phyloP scores from a whole-genome alignment of 2,113 vertebrate genomes.

The Machaerirhynchus nigripectus region DNA sequence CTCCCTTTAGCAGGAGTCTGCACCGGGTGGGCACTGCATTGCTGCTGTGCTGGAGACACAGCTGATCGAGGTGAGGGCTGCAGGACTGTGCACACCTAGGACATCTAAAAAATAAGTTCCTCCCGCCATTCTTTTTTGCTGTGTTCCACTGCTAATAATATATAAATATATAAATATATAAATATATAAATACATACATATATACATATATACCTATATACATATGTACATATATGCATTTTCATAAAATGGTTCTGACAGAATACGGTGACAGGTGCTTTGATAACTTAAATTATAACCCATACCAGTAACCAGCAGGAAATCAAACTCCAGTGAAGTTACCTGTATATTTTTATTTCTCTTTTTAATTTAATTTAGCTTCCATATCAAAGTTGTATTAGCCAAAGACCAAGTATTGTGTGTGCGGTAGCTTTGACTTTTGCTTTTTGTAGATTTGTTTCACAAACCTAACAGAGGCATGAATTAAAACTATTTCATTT shows the following conservation, averaged over 20 bases:
- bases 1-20: background rate
- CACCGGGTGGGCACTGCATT: background rate
- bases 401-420: background rate
- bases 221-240: background rate
- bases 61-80: background rate
- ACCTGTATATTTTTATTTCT: background rate
- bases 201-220: background rate
- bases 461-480: background rate
- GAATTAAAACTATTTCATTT: background rate
- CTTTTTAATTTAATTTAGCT: background rate
- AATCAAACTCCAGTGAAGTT: background rate
- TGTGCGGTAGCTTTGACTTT: background rate
- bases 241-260: background rate
- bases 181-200: background rate
- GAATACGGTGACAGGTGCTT: background rate
- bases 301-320: background rate
- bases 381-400: background rate
- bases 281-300: background rate
- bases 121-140: accelerated
- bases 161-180: background rate
- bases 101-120: background rate
- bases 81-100: background rate
- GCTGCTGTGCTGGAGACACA: background rate
- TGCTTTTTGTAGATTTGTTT: background rate
- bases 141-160: background rate